Percentiles rank a stretch among this genome's conserved stretches.
These are phyloP conservation scores for Pantala flavescens DNA, from an alignment of 1,140 invertebrate genomes.

Conservation along the genomic window DNA sequence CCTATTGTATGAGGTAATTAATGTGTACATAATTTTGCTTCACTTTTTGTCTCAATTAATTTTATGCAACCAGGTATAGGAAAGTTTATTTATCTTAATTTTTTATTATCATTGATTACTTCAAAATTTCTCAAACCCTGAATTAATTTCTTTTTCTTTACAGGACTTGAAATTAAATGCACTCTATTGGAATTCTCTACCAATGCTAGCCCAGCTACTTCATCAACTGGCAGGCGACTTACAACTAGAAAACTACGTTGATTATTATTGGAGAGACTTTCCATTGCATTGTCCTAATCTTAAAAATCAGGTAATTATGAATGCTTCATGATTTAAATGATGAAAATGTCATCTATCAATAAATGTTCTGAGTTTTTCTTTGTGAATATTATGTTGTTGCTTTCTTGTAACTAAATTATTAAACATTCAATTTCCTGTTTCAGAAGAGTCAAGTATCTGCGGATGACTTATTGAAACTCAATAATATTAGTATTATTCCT, in stretches of 20 bases:
- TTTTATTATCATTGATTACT: too few species aligned
- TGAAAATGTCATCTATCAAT: background rate
- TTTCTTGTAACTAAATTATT: background rate
- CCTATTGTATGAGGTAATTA: slow-evolving; percentile 66
- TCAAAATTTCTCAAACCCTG: too few species aligned
- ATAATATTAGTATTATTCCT: slow-evolving; percentile 48
- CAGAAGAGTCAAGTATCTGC: slow-evolving; percentile 34
- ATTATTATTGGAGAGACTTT: slow-evolving; percentile 81
- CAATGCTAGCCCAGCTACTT: slow-evolving; percentile 58
- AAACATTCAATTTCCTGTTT: background rate
- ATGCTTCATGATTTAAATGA: background rate
- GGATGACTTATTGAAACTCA: slow-evolving; percentile 47
- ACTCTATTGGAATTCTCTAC: slow-evolving; percentile 53
- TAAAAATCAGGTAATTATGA: slow-evolving; percentile 22
- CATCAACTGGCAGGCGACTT: slow-evolving; percentile 71
- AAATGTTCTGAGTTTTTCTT: background rate
- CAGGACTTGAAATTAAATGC: slow-evolving; percentile 73
- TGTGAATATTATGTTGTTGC: background rate
- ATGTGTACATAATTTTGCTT: background rate
- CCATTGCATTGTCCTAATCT: slow-evolving; percentile 46
- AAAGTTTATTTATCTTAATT: too few species aligned
- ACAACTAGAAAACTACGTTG: slow-evolving; percentile 53
- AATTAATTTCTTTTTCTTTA: slow-evolving; percentile 16
- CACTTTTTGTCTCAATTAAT: too few species aligned
- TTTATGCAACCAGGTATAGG: too few species aligned